A percentile compares a stretch with the other conserved stretches of the same genome.
Conservation (phyloP, 2,888 invertebrate species). For the Microctonus brassicae region DNA sequence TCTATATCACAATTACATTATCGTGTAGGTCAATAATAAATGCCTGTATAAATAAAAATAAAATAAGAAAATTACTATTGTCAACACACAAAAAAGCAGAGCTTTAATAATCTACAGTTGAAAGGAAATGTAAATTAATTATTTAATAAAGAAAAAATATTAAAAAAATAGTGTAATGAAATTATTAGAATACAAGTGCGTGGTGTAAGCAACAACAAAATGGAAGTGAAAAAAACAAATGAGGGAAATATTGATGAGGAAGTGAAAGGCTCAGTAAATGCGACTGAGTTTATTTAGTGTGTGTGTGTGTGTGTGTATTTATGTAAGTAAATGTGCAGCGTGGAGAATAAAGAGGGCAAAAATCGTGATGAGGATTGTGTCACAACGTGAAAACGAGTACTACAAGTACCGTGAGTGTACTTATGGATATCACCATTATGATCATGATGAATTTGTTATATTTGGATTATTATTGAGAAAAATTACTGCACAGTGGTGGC, state of each 20-base stretch:
- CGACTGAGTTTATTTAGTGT: background rate
- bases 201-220: background rate
- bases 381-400: conserved; percentile 28
- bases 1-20: too few species aligned
- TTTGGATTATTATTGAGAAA: background rate
- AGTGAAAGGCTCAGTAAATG: conserved; percentile 12
- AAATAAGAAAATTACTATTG: too few species aligned
- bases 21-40: too few species aligned
- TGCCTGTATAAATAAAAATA: too few species aligned
- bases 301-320: too few species aligned
- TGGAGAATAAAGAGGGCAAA: background rate
- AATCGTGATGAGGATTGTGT: conserved; percentile 41
- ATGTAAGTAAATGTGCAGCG: too few species aligned
- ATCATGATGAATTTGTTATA: background rate
- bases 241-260: conserved; percentile 15
- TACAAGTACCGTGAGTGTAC: conserved; percentile 23
- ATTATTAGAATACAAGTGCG: background rate
- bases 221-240: background rate
- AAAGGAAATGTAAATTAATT: too few species aligned
- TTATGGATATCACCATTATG: conserved; percentile 14
- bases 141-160: background rate
- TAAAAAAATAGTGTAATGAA: background rate
- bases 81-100: too few species aligned
- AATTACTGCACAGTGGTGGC: conserved; percentile 19
- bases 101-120: too few species aligned